These are phyloP conservation scores for Hydropsyche betteni DNA, from an alignment of 2,888 invertebrate species.

Conservation along the genomic window DNA sequence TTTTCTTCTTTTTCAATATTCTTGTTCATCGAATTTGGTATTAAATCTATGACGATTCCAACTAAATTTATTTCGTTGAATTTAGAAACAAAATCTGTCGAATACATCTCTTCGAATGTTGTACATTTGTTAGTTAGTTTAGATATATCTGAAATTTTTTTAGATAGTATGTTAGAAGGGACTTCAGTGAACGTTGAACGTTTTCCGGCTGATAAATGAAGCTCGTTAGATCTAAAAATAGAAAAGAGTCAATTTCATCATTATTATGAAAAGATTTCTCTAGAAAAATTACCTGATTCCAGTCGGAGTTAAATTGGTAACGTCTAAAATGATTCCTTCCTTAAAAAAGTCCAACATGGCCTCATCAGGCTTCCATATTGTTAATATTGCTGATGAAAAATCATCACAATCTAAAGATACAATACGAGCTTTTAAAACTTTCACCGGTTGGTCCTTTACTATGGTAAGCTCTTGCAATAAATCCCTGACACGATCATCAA, in stretches of 20 bases:
- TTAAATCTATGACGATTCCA: constrained; percentile 71
- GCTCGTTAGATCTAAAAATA: constrained; percentile 62
- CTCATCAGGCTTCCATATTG: constrained; percentile 77
- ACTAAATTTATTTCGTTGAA: constrained; percentile 80
- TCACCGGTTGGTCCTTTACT: constrained; percentile 38
- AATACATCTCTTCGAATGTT: constrained; percentile 61
- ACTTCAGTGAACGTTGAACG: constrained; percentile 62
- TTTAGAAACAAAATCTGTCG: constrained; percentile 57
- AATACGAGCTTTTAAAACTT: constrained; percentile 34
- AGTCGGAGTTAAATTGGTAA: constrained; percentile 68
- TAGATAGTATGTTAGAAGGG: constrained; percentile 54
- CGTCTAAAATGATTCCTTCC: constrained; percentile 70
- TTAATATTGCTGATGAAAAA: constrained; percentile 61
- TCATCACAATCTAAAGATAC: constrained; percentile 22
- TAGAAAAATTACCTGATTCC: constrained; percentile 58
- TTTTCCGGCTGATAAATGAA: constrained; percentile 67
- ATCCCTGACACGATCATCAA: constrained; percentile 57
- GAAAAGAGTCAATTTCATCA: background rate
- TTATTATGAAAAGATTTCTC: no score
- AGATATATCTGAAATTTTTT: constrained; percentile 52
- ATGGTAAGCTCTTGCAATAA: constrained; percentile 55
- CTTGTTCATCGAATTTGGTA: constrained; percentile 60
- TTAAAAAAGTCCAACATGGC: constrained; percentile 67
- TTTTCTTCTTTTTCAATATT: constrained; percentile 47
- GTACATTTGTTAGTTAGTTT: constrained; percentile 59